Base-by-base conservation (phyloP, 2,888 invertebrate genomes). In the Diloba caeruleocephala region DNA sequence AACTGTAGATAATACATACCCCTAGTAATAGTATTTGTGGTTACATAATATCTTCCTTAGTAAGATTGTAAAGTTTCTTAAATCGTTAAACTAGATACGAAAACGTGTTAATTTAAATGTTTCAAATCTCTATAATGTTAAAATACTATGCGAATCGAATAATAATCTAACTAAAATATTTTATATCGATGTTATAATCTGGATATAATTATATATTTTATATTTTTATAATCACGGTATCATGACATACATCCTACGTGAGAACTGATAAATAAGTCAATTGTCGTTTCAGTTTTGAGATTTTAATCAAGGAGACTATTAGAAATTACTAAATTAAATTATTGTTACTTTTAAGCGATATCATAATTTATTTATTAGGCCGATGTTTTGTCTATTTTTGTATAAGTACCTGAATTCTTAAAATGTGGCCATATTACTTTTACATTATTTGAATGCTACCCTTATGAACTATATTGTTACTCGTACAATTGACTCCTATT, bases 341-440 rank as follows among this genome's bases (percentile, higher is more conserved):
- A 91, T 90, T 90, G 75, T 87, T 87, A 86, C 63, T 80, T 81
- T 66, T 86, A 87, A 87, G 85, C 78, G 79, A 81, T 84, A 80
- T 71, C 72, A 61, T 78, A 81, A 86, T 84, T 78, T 79, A 84
- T 88, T 87, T 90, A 88, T 87, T 84, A 82, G 81, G 84, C 85
- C 84, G 77, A 77, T 49, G 29, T 54, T 76, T 79, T 81, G 83
- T 84, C 74, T 88, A 79, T 87, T 86, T n/a, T 85, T 87, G 76
- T 90, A 87, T 88, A 88, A 88, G 92, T 93, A 92, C 93, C 92
- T 93, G 92, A 93, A 91, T 89, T 91, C 88, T 87, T 88, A 75
- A 85, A 87, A 82, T 82, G 92, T 91, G 92, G 92, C 92, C 92
- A 92, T 92, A 92, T 88, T 90, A 88, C 82, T 89, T 86, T 82